Evolutionary conservation across 2,113 vertebrate species (phyloP).

Genomic region (Poeciliopsis turrubarensis): DNA sequence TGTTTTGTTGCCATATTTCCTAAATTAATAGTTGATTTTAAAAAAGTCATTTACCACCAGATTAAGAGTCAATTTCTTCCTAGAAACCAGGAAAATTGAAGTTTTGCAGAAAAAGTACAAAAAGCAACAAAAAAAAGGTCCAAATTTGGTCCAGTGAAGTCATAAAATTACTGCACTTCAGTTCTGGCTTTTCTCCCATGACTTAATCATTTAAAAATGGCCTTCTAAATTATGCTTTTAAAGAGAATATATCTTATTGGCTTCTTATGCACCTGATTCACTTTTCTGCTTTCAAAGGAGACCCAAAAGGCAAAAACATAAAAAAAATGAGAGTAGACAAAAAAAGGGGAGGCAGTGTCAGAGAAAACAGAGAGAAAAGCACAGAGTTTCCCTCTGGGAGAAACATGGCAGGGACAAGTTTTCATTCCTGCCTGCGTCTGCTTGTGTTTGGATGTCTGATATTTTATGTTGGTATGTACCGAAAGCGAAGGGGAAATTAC

Average conservation of each 20-base stretch:
- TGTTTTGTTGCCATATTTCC: background rate
- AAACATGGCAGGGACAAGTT: constrained; percentile 35
- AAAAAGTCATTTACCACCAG: too few relatives aligned
- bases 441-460: background rate
- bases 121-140: background rate
- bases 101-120: background rate
- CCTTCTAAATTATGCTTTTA: background rate
- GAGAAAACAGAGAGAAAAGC: constrained; percentile 21
- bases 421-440: constrained; percentile 5
- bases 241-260: background rate
- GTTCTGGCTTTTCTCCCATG: background rate
- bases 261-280: background rate
- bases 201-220: background rate
- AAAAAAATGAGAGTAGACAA: constrained; percentile 9
- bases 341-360: constrained; percentile 42
- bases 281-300: constrained; percentile 21
- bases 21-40: too few relatives aligned
- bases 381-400: constrained; percentile 45
- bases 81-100: background rate
- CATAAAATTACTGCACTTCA: background rate
- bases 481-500: constrained; percentile 3
- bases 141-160: background rate
- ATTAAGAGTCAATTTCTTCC: background rate
- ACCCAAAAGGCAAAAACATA: constrained; percentile 37
- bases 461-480: background rate